Base-by-base conservation (phyloP, 1,140 invertebrate species). In the Diabrotica virgifera region DNA sequence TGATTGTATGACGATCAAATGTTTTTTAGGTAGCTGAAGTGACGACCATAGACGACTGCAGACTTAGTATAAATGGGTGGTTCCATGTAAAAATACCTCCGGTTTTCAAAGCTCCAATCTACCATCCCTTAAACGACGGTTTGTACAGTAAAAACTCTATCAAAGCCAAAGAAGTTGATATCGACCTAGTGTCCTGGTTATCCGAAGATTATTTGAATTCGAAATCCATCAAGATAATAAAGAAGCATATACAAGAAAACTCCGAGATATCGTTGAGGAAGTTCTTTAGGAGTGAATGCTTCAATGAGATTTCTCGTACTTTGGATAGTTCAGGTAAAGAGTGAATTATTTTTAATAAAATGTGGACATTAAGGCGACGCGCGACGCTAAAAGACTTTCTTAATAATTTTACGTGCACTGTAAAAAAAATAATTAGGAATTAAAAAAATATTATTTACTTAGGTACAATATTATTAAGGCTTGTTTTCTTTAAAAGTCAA, bases 31-130 rank as follows among this genome's bases (percentile, higher is more conserved):
- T 91, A 36, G 82, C 83, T 8, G 90, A 91, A 79, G 84, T 91
- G 37, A 77, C 82, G 5, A 83, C 83, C 6, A 76, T 83, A 62
- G 82, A 87, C 66, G 83, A 86, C 70, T 84, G 82, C 46, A 83
- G 89, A 52, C 81, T 88, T 64, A 87, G 87, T 12, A 88, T 91
- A 55, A 90, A 90, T 70, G 89, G 89, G 46, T 91, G 90, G 89
- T 91, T 91, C 75, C 88, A 91, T 75, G 87, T 70, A 38, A 74
- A 76, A 70, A 61, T 64, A 50, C 64, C 69, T 35, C 70, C 70
- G 38, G 56, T 72, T 59, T 70, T 79, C 75, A 62, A 77, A 65
- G 57, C 72, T 65, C 72, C 81, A 66, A 9, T 61, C 60, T 69
- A 71, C 65, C 35, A 63, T 5, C 71, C 74, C 9, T 69, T 66